phyloP scores from a whole-genome alignment of 2,113 vertebrate genomes.

The Trichechus manatus region DNA sequence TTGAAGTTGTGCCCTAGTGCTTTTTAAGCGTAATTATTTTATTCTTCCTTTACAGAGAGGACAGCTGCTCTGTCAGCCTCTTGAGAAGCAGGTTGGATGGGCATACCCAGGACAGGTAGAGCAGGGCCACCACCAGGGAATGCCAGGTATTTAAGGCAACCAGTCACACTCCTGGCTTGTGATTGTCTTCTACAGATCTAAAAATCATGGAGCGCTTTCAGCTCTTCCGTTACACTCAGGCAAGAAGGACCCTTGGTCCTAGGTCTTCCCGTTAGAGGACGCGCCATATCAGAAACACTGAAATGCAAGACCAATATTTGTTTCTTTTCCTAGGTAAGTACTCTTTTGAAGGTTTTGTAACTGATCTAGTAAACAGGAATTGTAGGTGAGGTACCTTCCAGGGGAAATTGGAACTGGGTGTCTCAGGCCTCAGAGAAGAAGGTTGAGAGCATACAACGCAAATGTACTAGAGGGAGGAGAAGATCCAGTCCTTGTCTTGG shows the following conservation, averaged over 20 bases:
- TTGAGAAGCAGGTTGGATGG: too few relatives aligned
- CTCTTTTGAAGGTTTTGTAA: background rate
- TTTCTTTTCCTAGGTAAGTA: background rate
- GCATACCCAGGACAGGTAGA: background rate
- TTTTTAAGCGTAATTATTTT: background rate
- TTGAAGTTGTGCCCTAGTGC: background rate
- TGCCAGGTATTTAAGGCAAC: background rate
- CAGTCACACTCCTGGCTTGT: background rate
- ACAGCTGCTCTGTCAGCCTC: fast-evolving
- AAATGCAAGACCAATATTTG: background rate
- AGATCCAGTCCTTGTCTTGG: too few relatives aligned
- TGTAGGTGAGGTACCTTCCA: background rate
- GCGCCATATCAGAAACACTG: background rate
- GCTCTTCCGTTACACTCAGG: background rate
- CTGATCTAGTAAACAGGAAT: background rate
- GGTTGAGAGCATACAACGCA: fast-evolving
- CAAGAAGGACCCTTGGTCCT: background rate
- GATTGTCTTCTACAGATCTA: background rate
- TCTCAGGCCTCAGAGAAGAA: background rate
- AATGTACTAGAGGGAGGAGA: background rate
- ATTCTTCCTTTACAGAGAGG: background rate
- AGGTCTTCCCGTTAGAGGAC: background rate
- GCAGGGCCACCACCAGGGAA: background rate
- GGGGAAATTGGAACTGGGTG: background rate
- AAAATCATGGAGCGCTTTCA: background rate